A percentile compares a stretch with the other conserved stretches of the same genome.
Evolutionary conservation across 2,113 vertebrate genomes (phyloP).

Genomic region (Urocolius indicus): DNA sequence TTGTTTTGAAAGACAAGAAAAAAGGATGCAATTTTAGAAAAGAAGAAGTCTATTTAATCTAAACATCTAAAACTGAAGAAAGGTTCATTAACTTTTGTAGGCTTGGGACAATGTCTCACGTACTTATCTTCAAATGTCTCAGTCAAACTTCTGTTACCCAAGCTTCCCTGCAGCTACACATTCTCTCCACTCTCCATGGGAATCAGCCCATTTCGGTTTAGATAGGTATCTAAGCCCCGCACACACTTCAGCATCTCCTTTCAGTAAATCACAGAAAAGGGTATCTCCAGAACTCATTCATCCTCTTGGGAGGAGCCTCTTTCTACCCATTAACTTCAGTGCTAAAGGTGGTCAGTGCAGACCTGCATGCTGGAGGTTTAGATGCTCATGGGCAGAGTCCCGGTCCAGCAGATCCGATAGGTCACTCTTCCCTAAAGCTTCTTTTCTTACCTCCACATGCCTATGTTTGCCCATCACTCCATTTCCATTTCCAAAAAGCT

Average conservation of each 20-base stretch:
- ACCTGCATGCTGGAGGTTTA: neutral
- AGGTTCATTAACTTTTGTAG: neutral
- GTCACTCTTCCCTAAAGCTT: neutral
- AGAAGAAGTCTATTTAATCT: neutral
- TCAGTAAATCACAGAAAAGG: neutral
- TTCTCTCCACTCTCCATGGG: accelerated
- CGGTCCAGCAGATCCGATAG: neutral
- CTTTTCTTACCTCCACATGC: neutral
- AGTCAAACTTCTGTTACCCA: neutral
- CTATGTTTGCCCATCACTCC: neutral
- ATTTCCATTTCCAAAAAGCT: neutral
- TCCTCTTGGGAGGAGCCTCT: neutral
- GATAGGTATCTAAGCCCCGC: neutral
- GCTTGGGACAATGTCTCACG: neutral
- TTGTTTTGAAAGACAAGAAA: neutral
- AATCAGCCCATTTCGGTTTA: neutral
- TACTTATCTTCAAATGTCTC: neutral
- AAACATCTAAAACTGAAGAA: neutral
- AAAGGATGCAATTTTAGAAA: neutral
- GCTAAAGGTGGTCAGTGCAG: neutral
- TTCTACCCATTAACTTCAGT: accelerated
- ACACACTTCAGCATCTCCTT: neutral
- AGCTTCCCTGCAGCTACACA: neutral
- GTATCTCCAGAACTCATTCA: too few species aligned
- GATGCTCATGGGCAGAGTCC: neutral